Percentiles rank a stretch among this genome's conserved stretches.
Conservation (phyloP, 2,797 vertebrate genomes). For the Takifugu rubripes region DNA sequence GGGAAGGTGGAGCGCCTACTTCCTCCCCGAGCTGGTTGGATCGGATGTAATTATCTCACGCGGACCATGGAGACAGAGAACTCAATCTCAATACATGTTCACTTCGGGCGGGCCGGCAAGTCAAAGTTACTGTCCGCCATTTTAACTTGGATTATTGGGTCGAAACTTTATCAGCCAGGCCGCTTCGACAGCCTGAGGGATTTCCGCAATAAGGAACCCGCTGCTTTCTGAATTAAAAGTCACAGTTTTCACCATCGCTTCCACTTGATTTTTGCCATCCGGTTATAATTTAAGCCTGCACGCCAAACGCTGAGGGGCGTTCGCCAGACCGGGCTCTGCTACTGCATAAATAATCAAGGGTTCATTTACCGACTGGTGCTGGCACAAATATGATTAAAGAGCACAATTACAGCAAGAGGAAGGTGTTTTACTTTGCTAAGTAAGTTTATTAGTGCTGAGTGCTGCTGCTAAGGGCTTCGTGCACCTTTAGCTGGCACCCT, state of each 20-base stretch:
- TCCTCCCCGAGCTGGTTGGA: conserved; percentile 22
- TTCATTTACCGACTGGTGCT: too few species aligned
- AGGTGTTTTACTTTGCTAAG: too few species aligned
- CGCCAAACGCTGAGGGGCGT: too few species aligned
- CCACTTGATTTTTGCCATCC: neutral
- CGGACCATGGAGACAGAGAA: neutral
- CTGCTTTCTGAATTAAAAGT: too few species aligned
- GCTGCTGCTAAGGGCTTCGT: too few species aligned
- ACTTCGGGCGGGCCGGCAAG: conserved; percentile 19
- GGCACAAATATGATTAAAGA: too few species aligned
- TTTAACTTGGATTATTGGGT: conserved; percentile 14
- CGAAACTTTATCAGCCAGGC: conserved; percentile 17
- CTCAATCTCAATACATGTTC: conserved; percentile 1
- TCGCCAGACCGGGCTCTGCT: neutral
- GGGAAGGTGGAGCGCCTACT: conserved; percentile 33
- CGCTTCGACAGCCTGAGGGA: neutral
- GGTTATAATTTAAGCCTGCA: too few species aligned
- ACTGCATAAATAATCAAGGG: too few species aligned
- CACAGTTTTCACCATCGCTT: too few species aligned
- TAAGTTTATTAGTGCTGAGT: too few species aligned
- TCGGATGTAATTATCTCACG: conserved; percentile 9
- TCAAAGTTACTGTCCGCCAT: conserved; percentile 12
- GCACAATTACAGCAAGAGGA: too few species aligned
- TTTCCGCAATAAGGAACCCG: neutral
- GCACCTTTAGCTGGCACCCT: too few species aligned